A percentile compares a stretch with the other conserved stretches of the same genome.
These are phyloP conservation scores for Apostichopus japonicus DNA, from an alignment of 35 echinoderm and acorn worm species.

Conservation along the genomic window DNA sequence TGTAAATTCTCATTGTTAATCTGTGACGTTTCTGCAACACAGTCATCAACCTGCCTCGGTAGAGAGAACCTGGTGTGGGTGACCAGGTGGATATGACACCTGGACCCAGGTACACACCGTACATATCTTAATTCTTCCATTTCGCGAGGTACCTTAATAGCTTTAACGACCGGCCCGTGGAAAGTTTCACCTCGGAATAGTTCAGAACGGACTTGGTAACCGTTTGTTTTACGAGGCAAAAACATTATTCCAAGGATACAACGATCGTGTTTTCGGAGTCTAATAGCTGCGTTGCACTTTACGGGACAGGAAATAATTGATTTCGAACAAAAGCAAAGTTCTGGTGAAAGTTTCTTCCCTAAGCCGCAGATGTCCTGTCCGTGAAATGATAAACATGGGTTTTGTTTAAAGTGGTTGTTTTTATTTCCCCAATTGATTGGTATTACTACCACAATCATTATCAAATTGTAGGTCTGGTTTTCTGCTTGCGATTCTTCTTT, in stretches of 20 bases:
- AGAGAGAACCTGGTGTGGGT: neutral
- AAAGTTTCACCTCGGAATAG: neutral
- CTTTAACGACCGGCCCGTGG: neutral
- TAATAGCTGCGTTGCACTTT: slow-evolving; percentile 37
- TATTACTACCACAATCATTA: too few species aligned
- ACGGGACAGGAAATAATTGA: slow-evolving; percentile 41
- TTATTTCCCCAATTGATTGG: too few species aligned
- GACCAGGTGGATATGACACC: neutral
- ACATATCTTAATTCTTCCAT: neutral
- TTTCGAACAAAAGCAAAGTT: slow-evolving; percentile 33
- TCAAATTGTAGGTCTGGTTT: too few species aligned
- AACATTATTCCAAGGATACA: neutral
- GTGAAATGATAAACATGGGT: neutral
- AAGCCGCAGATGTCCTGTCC: neutral
- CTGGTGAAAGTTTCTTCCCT: neutral
- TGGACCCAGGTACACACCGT: neutral
- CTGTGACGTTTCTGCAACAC: neutral
- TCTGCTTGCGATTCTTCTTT: too few species aligned
- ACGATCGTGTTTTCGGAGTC: neutral
- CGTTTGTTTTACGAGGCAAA: slow-evolving; percentile 7
- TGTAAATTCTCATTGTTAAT: too few species aligned
- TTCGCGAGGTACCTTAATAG: neutral
- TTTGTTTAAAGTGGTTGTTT: neutral
- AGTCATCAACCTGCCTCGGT: neutral
- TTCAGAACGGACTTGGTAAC: neutral